Evolutionary conservation across 2,113 vertebrate species (phyloP), one percentile per base, ranked within the genome.

Genomic region (Synchiropus splendidus): DNA sequence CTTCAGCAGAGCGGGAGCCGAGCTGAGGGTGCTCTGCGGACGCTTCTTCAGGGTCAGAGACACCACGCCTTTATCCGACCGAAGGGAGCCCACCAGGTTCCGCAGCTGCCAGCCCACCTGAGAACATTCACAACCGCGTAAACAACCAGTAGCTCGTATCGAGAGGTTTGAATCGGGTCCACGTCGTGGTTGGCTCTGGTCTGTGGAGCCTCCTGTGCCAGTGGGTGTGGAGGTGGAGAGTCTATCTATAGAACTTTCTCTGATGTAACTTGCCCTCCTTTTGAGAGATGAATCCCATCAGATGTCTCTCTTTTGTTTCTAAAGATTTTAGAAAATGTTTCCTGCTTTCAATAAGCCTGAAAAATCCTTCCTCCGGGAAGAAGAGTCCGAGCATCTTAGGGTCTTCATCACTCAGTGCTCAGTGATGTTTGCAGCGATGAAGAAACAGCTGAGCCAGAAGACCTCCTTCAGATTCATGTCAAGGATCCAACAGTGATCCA

Each of bases 1-100:
- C 91, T 98, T 98, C 83, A 98, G 92, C 88, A 97, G 90, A 62
- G 94, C 94, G 69, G 94, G 94, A 87, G 94, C 92, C 64, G 94
- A 96, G 84, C 92, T 97, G 80, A 98, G 94, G 76, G 94, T 98
- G 90, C 94, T 97, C 90, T 98, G 94, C 51, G 94, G 94, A 81
- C 94, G 92, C 87, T 98, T 98, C 92, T 98, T 98, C 87, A 98
- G 90, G 83, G 94, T 98, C 89, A 98, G 91, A 80, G 90, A 95
- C 90, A 98, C 94, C 72, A 91, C 91, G 85, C 90, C 94, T 86
- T 93, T 94, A 84, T 98, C 94, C 67, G 92, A 92, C 78, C 93
- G 86, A 83, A 98, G 89, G 72, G 94, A 92, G 88, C 93, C 93
- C 69, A 98, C 94, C 89, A 98, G 89, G 91, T 98, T 98, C 80